A percentile compares a stretch with the other conserved stretches of the same genome.
Evolutionary conservation across 2,888 invertebrate species (phyloP).

Genomic region (Athalia circularis): DNA sequence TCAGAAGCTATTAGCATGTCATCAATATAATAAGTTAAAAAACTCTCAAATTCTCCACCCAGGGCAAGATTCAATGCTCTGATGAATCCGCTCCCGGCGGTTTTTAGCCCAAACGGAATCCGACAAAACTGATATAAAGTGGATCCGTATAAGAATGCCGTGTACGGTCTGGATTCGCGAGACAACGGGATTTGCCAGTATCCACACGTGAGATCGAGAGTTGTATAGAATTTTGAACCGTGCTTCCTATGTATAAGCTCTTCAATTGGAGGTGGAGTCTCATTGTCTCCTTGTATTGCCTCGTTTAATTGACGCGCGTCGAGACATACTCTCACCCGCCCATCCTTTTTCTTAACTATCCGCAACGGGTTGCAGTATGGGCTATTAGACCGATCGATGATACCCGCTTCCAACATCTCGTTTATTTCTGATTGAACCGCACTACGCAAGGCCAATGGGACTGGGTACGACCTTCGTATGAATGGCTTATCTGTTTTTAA

Average conservation of each 20-base stretch:
- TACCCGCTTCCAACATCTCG: conserved; percentile 56
- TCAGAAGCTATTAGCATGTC: too few relatives aligned
- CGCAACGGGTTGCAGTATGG: conserved; percentile 60
- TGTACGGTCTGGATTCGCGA: conserved; percentile 50
- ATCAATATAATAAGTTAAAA: too few relatives aligned
- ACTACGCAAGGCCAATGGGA: conserved; percentile 56
- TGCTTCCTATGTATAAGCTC: conserved; percentile 53
- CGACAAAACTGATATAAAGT: conserved; percentile 56
- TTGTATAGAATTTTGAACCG: conserved; percentile 51
- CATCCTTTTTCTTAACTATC: conserved; percentile 59
- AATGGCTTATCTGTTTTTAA: conserved; percentile 53
- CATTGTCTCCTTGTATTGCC: conserved; percentile 57
- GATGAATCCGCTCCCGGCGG: too few relatives aligned
- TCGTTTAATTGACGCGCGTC: conserved; percentile 61
- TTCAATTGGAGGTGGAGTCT: conserved; percentile 50
- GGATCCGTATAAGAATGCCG: conserved; percentile 51
- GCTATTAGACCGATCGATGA: conserved; percentile 58
- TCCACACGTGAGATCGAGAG: conserved; percentile 53
- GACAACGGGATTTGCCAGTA: too few relatives aligned
- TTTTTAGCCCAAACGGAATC: too few relatives aligned
- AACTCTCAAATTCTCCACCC: too few relatives aligned
- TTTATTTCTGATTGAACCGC: conserved; percentile 55
- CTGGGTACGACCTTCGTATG: conserved; percentile 57
- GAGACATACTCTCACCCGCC: conserved; percentile 58
- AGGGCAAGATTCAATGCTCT: too few relatives aligned